These are phyloP conservation scores for Clarias gariepinus DNA, from an alignment of 2,113 vertebrate genomes.

Conservation along the genomic window DNA sequence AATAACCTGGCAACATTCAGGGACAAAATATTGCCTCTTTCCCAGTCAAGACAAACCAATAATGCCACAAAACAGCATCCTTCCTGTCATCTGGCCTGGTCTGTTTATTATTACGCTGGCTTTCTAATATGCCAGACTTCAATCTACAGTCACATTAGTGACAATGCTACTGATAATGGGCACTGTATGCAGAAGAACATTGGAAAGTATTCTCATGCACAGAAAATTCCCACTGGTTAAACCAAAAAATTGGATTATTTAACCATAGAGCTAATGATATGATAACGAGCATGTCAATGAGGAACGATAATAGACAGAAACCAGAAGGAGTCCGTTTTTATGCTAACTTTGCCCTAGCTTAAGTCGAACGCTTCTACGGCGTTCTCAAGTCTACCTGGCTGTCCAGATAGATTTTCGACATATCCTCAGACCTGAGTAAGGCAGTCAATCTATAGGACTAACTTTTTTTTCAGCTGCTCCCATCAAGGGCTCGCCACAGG, in stretches of 20 bases:
- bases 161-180: conserved; percentile 39
- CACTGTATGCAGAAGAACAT: not conserved
- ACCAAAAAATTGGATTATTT: not conserved
- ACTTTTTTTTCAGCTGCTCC: no score
- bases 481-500: no score
- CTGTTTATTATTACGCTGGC: not conserved
- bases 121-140: not conserved
- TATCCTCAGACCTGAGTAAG: not conserved
- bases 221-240: not conserved
- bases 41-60: conserved; percentile 25
- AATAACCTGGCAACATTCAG: conserved; percentile 13
- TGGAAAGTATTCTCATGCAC: not conserved
- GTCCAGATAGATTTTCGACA: no score
- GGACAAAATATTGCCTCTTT: conserved; percentile 13
- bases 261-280: not conserved
- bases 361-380: not conserved
- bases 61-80: conserved; percentile 19
- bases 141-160: conserved; percentile 36
- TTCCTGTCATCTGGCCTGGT: conserved; percentile 12
- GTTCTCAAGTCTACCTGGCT: not conserved
- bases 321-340: not conserved
- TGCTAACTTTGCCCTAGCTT: not conserved
- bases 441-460: not conserved
- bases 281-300: not conserved
- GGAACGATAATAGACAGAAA: not conserved